phyloP scores from a whole-genome alignment of 2,113 vertebrate genomes.

The Phylloscopus trochilus region DNA sequence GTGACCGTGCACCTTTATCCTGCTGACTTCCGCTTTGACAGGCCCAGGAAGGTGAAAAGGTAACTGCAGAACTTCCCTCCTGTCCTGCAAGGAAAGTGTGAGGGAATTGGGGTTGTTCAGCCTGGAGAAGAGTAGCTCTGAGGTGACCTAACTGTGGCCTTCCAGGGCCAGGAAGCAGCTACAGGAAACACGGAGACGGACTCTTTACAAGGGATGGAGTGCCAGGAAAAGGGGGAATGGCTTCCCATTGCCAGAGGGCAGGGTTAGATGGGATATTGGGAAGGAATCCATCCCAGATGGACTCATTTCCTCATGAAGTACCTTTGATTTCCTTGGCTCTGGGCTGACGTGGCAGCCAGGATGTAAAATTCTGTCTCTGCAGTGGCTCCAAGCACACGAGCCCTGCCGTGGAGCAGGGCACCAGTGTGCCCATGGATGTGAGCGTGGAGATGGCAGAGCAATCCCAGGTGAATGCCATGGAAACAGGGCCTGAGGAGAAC shows the following conservation, averaged over 20 bases:
- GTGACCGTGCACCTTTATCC: constrained; percentile 88
- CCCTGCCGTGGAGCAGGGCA: neutral
- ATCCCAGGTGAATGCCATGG: constrained; percentile 64
- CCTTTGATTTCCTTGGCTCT: neutral
- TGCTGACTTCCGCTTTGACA: constrained; percentile 90
- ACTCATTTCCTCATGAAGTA: neutral
- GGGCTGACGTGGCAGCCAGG: rapidly evolving
- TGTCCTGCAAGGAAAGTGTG: neutral
- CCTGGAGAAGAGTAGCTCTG: neutral
- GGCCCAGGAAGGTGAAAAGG: constrained; percentile 75
- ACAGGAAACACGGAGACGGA: neutral
- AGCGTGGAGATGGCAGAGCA: neutral
- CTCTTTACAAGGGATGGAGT: neutral
- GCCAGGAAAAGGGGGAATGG: neutral
- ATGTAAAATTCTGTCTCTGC: neutral
- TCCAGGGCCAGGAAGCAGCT: neutral
- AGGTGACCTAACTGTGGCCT: neutral
- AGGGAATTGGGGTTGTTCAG: neutral
- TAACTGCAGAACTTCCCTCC: constrained; percentile 13
- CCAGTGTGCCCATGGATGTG: constrained; percentile 52
- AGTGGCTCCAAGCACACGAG: constrained; percentile 13
- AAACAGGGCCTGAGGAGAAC: constrained; percentile 30
- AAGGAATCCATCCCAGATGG: neutral
- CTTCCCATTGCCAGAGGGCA: neutral
- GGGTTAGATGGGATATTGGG: neutral